These are phyloP conservation scores for Tetranychus piercei DNA, from an alignment of 2,888 invertebrate genomes.

Conservation along the genomic window DNA sequence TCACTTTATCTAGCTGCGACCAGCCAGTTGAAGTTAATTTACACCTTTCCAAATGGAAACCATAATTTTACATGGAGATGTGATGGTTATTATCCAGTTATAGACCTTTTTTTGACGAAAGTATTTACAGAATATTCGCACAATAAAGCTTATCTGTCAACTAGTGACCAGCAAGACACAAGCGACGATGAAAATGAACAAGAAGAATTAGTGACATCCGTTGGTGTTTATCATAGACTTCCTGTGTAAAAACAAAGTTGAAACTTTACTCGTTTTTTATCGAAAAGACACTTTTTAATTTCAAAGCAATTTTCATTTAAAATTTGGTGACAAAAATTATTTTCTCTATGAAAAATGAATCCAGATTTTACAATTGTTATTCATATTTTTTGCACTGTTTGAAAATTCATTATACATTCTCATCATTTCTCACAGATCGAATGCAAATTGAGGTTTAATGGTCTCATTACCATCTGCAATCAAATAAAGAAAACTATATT, in stretches of 20 bases:
- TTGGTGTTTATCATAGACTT: neutral
- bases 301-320: neutral
- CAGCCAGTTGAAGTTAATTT: constrained; percentile 54
- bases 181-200: neutral
- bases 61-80: constrained; percentile 91
- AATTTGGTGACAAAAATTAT: neutral
- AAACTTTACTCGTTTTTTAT: too few relatives aligned
- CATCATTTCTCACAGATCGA: too few relatives aligned
- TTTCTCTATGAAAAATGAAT: too few relatives aligned
- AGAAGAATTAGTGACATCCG: neutral
- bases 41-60: constrained; percentile 59
- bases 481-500: too few relatives aligned
- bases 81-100: constrained; percentile 46
- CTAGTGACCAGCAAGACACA: neutral
- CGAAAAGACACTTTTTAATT: too few relatives aligned
- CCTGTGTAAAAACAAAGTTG: neutral
- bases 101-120: constrained; percentile 32
- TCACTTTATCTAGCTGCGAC: constrained; percentile 53
- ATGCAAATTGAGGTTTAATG: too few relatives aligned
- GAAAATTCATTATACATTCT: too few relatives aligned
- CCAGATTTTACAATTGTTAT: too few relatives aligned
- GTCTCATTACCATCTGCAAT: too few relatives aligned
- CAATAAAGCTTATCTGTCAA: neutral
- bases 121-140: constrained; percentile 2
- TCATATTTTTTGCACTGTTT: too few relatives aligned